These are phyloP conservation scores for Trinorchestia longiramus DNA, from an alignment of 1,140 invertebrate genomes.

Conservation along the genomic window DNA sequence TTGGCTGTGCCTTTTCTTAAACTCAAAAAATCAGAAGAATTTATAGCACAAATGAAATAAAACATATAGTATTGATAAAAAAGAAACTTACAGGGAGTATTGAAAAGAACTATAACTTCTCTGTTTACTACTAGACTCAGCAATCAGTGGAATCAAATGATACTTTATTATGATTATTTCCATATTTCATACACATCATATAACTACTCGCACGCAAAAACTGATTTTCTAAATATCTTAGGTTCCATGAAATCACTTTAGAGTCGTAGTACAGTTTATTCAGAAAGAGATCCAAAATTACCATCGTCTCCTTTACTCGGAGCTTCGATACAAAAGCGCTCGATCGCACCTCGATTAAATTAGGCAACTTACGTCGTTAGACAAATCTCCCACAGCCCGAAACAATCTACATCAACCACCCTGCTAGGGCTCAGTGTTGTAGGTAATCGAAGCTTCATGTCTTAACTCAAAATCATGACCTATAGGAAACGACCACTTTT, in stretches of 20 bases:
- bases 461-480: conserved; percentile 8
- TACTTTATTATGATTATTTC: too few relatives aligned
- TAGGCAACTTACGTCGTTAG: conserved; percentile 10
- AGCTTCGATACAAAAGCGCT: not conserved
- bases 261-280: not conserved
- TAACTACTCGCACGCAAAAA: too few relatives aligned
- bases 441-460: not conserved
- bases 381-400: not conserved
- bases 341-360: conserved; percentile 24
- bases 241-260: not conserved
- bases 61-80: too few relatives aligned
- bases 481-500: not conserved
- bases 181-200: too few relatives aligned
- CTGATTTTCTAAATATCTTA: too few relatives aligned
- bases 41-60: too few relatives aligned
- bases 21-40: too few relatives aligned
- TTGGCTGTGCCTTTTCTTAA: too few relatives aligned
- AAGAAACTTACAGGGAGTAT: too few relatives aligned
- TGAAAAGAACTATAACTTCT: too few relatives aligned
- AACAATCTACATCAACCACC: not conserved
- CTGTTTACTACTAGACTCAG: too few relatives aligned
- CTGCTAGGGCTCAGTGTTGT: not conserved
- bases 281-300: not conserved
- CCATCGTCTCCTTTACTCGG: not conserved
- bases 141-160: too few relatives aligned